A percentile compares a stretch with the other conserved stretches of the same genome.
Evolutionary conservation across 2,888 invertebrate species (phyloP).

Genomic region (Ctena decussata): DNA sequence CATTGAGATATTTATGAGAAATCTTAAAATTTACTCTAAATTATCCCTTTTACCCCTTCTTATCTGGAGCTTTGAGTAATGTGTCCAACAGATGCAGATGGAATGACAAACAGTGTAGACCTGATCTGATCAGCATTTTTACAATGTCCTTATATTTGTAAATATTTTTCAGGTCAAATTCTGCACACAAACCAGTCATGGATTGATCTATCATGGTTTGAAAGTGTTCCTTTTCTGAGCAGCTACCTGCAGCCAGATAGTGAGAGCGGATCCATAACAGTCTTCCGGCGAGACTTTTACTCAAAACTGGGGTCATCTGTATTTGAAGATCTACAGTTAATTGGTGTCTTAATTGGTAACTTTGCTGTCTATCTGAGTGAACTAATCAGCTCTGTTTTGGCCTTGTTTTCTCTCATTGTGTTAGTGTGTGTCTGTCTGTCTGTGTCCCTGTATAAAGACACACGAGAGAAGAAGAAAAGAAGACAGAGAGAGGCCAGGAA

Average conservation of each 20-base stretch:
- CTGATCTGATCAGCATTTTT: neutral
- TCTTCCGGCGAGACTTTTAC: neutral
- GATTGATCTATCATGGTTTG: neutral
- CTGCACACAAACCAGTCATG: neutral
- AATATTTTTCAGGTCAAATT: neutral
- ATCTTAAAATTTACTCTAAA: neutral
- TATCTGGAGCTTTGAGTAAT: neutral
- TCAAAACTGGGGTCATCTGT: neutral
- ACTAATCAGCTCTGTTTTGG: neutral
- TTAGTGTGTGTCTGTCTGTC: neutral
- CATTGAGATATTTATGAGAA: neutral
- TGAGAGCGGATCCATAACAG: neutral
- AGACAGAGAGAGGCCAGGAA: neutral
- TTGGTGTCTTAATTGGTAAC: neutral
- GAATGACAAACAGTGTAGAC: neutral
- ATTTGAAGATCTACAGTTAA: neutral
- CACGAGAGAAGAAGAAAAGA: neutral
- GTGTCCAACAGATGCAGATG: neutral
- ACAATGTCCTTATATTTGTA: neutral
- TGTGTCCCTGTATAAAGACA: conserved; percentile 2
- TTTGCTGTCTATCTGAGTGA: neutral
- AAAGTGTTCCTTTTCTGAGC: neutral
- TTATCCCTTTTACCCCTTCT: neutral
- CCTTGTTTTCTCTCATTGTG: neutral
- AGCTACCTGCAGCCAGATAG: neutral